phyloP scores from a whole-genome alignment of 2,113 vertebrate species.

The Coregonus clupeaformis region DNA sequence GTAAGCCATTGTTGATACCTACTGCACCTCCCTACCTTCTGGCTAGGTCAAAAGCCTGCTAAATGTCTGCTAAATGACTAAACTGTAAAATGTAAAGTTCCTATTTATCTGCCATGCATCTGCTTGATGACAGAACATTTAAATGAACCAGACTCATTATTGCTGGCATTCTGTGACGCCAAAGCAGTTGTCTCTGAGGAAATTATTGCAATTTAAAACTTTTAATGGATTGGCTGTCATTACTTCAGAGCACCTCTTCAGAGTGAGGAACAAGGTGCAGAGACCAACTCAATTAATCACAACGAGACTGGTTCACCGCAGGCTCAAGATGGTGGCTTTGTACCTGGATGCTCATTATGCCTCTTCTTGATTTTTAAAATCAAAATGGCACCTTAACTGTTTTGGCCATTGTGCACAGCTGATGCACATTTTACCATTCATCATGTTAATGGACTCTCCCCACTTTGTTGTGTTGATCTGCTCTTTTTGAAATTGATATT shows the following conservation, averaged over 20 bases:
- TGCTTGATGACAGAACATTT: conserved; percentile 35
- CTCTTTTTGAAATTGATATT: conserved; percentile 49
- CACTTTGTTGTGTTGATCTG: conserved; percentile 57
- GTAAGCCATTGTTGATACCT: background rate
- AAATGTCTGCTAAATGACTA: background rate
- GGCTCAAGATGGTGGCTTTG: conserved; percentile 61
- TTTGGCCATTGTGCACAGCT: conserved; percentile 56
- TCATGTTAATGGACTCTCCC: conserved; percentile 61
- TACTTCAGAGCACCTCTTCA: conserved; percentile 51
- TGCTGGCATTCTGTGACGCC: conserved; percentile 54
- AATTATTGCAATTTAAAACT: conserved; percentile 57
- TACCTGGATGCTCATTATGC: conserved; percentile 55
- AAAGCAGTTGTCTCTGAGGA: conserved; percentile 59
- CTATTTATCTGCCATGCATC: conserved; percentile 28
- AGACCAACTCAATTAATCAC: conserved; percentile 69
- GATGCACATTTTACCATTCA: conserved; percentile 45
- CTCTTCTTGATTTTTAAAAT: conserved; percentile 61
- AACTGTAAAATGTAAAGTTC: background rate
- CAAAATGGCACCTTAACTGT: conserved; percentile 53
- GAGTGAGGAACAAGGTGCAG: conserved; percentile 48
- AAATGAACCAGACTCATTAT: conserved; percentile 54
- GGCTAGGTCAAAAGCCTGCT: background rate
- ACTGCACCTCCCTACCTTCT: background rate
- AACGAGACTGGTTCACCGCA: conserved; percentile 43
- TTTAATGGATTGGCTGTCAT: conserved; percentile 61